Conservation (phyloP, 2,888 invertebrate genomes). For the Orthosia cruda region DNA sequence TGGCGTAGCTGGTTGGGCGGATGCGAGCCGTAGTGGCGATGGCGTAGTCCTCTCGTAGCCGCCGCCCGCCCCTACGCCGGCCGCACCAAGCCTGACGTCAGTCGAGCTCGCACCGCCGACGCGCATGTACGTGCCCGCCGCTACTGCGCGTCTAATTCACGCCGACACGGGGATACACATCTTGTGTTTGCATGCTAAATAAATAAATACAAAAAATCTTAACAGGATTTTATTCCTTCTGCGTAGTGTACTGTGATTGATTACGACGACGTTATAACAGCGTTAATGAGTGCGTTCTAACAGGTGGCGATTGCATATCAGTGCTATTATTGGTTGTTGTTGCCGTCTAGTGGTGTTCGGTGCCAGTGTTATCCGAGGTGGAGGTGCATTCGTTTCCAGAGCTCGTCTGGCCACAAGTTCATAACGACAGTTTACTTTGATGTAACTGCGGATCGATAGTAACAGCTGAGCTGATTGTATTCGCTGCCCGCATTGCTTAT, state of each 20-base stretch:
- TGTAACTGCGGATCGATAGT: constrained; percentile 84
- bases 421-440: constrained; percentile 69
- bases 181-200: constrained; percentile 63
- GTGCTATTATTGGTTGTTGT: constrained; percentile 85
- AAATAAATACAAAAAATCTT: constrained; percentile 67
- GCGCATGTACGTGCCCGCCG: constrained; percentile 71
- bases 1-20: constrained; percentile 88
- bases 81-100: constrained; percentile 83
- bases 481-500: constrained; percentile 79
- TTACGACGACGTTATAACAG: constrained; percentile 63
- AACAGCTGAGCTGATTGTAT: constrained; percentile 86
- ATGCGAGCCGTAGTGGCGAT: constrained; percentile 75
- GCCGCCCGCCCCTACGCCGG: constrained; percentile 76
- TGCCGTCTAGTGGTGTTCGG: constrained; percentile 77
- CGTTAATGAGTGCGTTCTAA: constrained; percentile 74
- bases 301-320: constrained; percentile 84
- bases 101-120: constrained; percentile 81
- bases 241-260: constrained; percentile 59
- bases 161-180: constrained; percentile 74
- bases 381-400: constrained; percentile 80
- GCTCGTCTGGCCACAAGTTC: constrained; percentile 61
- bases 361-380: constrained; percentile 79
- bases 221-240: constrained; percentile 39
- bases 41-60: constrained; percentile 79
- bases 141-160: constrained; percentile 66